Percentiles rank a stretch among this genome's conserved stretches.
phyloP scores from a whole-genome alignment of 2,888 invertebrate species.

The Deroplatys truncata region DNA sequence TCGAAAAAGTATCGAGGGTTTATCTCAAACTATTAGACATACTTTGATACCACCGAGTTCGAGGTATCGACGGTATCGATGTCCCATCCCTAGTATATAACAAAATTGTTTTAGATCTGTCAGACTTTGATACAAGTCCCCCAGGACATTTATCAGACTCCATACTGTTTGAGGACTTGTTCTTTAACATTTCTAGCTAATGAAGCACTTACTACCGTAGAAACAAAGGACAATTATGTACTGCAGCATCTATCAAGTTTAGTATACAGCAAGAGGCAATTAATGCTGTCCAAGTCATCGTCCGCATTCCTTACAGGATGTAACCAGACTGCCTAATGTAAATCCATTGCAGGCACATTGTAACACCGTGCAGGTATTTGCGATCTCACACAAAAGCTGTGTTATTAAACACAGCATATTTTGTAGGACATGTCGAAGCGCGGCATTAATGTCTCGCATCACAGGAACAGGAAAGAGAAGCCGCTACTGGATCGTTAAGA shows the following conservation, averaged over 20 bases:
- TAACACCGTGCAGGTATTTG: neutral
- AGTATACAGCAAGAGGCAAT: neutral
- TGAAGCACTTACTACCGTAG: neutral
- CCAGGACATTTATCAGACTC: too few relatives aligned
- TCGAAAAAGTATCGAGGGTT: too few relatives aligned
- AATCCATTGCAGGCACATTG: neutral
- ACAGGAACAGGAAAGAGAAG: neutral
- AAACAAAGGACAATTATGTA: neutral
- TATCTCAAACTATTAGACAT: too few relatives aligned
- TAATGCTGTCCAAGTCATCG: neutral
- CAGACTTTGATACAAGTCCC: too few relatives aligned
- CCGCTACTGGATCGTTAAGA: neutral
- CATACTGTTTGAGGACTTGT: too few relatives aligned
- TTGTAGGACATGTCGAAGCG: neutral
- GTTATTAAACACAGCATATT: neutral
- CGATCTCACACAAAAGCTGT: neutral
- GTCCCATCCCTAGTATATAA: too few relatives aligned
- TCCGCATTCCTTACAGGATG: neutral
- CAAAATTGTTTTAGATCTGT: too few relatives aligned
- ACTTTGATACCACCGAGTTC: too few relatives aligned
- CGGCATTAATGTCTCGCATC: neutral
- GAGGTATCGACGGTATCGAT: too few relatives aligned
- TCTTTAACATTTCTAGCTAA: neutral
- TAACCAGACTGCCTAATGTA: neutral
- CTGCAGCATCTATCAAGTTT: neutral